Evolutionary conservation across 2,888 invertebrate genomes (phyloP), one percentile per base, ranked within the genome.

Genomic region (Dryadula phaetusa): DNA sequence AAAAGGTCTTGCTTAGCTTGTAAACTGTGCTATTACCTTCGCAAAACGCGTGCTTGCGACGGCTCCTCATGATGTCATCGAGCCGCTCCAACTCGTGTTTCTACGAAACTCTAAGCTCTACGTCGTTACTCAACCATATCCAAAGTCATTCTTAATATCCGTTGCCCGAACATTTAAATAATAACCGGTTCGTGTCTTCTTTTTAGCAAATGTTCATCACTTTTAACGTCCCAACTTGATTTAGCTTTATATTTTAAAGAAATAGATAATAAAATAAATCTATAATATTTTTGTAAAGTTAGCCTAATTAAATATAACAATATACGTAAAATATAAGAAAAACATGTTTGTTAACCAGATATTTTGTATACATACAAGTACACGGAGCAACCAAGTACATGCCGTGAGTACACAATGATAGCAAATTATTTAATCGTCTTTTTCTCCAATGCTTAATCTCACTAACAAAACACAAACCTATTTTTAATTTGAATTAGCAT

Each of bases 1-100:
- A 49, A 63, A 66, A 65, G 67, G 58, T 53, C 52, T 42, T 60
- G 47, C 44, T 70, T 32, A 47, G 60, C 25, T 46, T 53, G 52
- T 63, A 44, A 54, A 52, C 25, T 25, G 52, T 77, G 74, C 75
- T 86, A 86, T 90, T 52, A 52, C 52, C 52, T 52, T 52, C 52
- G 87, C 87, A 86, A 84, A 90, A 80, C 84, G 81, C 78, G 85
- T 82, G 78, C 74, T 77, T 75, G 70, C 76, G 77, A 73, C 72
- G 79, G 77, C 78, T 75, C 77, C 77, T 76, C 77, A 80, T 91
- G 90, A 91, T 87, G 88, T 90, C 91, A 91, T 88, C 87, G 73
- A 72, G 71, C 73, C 72, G 76, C 80, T 82, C 81, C 77, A 85
- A 83, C 86, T 86, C 80, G 77, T 77, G 79, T 78, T 91, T 92